Percentiles rank a stretch among this genome's conserved stretches.
Conservation (phyloP, 1,140 invertebrate genomes). For the Drosophila mauritiana region DNA sequence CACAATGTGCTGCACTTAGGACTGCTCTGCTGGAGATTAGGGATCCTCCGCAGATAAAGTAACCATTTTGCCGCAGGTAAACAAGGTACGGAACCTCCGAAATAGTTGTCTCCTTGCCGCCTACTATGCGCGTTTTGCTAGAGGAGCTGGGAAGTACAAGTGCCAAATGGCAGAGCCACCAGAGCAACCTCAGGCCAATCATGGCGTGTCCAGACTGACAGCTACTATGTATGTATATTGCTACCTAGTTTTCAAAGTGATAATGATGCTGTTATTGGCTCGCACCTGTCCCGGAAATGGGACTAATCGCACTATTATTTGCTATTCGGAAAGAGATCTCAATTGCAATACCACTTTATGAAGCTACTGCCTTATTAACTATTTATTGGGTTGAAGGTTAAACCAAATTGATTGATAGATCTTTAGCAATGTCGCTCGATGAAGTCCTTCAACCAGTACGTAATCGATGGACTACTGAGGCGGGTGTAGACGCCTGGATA, state of each 20-base stretch:
- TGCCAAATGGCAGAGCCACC: constrained; percentile 17
- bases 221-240: background rate
- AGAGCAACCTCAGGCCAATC: constrained; percentile 42
- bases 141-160: background rate
- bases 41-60: constrained; percentile 72
- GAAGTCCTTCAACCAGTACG: constrained; percentile 29
- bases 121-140: constrained; percentile 57
- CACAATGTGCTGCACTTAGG: constrained; percentile 73
- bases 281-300: background rate
- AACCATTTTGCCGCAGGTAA: constrained; percentile 49
- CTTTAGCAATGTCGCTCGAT: constrained; percentile 27
- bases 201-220: constrained; percentile 59
- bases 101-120: constrained; percentile 60
- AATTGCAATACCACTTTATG: background rate
- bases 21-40: constrained; percentile 58
- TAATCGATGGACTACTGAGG: constrained; percentile 30
- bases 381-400: background rate
- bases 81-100: constrained; percentile 68
- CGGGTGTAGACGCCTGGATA: constrained; percentile 87
- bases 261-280: constrained; percentile 24
- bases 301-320: constrained; percentile 10
- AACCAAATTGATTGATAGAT: background rate
- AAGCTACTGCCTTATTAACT: background rate
- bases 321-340: constrained; percentile 1
- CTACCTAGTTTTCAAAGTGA: constrained; percentile 12